phyloP scores from a whole-genome alignment of 2,888 invertebrate genomes.

The Drosophila bunnanda region DNA sequence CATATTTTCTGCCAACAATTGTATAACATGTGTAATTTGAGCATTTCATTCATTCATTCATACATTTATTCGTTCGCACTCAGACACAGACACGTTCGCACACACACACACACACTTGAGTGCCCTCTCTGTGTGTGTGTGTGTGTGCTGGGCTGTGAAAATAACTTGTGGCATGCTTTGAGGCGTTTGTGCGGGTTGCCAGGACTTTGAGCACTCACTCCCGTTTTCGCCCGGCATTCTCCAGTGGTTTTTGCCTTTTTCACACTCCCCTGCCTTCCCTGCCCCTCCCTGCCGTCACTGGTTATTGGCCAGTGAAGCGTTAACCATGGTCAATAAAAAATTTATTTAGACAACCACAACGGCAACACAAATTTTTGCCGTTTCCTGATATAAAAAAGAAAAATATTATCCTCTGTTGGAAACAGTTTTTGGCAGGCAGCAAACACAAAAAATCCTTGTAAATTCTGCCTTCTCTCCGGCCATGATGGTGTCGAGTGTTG shows the following conservation, averaged over 20 bases:
- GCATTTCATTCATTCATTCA: slow-evolving; percentile 67
- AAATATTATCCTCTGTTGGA: slow-evolving; percentile 40
- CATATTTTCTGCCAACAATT: slow-evolving; percentile 71
- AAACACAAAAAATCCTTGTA: slow-evolving; percentile 43
- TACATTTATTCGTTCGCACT: slow-evolving; percentile 50
- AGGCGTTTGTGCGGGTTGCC: slow-evolving; percentile 60
- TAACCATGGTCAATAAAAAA: slow-evolving; percentile 80
- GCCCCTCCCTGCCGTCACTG: slow-evolving; percentile 17
- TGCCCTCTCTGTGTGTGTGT: slow-evolving; percentile 28
- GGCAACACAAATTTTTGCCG: slow-evolving; percentile 58
- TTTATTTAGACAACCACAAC: slow-evolving; percentile 77
- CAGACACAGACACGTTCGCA: slow-evolving; percentile 36
- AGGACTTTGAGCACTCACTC: slow-evolving; percentile 44
- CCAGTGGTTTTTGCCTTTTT: slow-evolving; percentile 67
- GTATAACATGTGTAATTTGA: slow-evolving; percentile 76
- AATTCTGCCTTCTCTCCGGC: slow-evolving; percentile 23
- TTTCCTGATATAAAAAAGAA: slow-evolving; percentile 64
- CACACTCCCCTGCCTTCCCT: slow-evolving; percentile 20
- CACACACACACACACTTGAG: slow-evolving; percentile 41
- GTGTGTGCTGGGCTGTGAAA: slow-evolving; percentile 51
- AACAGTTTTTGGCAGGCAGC: slow-evolving; percentile 37
- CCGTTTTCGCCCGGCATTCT: slow-evolving; percentile 25
- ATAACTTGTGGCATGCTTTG: slow-evolving; percentile 79
- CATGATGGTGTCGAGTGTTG: slow-evolving; percentile 62
- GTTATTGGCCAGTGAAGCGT: slow-evolving; percentile 76